phyloP scores from a whole-genome alignment of 2,888 invertebrate genomes.

The Andrena fulva region DNA sequence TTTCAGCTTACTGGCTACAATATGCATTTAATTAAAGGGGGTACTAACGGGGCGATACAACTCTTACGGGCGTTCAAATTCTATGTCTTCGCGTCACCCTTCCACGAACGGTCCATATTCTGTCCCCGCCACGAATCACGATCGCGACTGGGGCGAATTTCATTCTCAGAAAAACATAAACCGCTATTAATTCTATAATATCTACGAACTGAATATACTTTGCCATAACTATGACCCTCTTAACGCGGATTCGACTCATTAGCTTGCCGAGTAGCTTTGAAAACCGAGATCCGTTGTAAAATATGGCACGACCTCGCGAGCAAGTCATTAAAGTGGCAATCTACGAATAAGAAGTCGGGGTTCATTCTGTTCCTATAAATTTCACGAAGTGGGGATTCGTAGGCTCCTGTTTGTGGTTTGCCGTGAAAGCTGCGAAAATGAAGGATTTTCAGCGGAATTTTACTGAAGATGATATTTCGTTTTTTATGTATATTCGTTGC shows the following conservation, averaged over 20 bases:
- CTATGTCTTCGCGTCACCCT: background rate
- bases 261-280: slow-evolving; percentile 8
- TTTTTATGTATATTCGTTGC: slow-evolving; percentile 11
- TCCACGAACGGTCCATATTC: background rate
- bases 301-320: background rate
- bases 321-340: background rate
- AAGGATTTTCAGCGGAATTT: background rate
- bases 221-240: background rate
- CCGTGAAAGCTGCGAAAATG: too few species aligned
- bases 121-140: too few species aligned
- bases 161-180: too few species aligned
- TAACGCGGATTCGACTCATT: background rate
- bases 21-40: slow-evolving; percentile 19
- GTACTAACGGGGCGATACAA: background rate
- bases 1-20: background rate
- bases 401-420: background rate
- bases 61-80: background rate
- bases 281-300: background rate
- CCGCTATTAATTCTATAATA: too few species aligned
- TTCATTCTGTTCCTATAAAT: background rate
- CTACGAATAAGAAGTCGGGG: background rate
- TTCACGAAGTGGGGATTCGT: background rate
- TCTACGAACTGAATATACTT: too few species aligned
- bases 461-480: background rate
- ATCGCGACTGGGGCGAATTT: too few species aligned